Conservation (phyloP, 2,113 vertebrate species). For the Oenanthe melanoleuca region DNA sequence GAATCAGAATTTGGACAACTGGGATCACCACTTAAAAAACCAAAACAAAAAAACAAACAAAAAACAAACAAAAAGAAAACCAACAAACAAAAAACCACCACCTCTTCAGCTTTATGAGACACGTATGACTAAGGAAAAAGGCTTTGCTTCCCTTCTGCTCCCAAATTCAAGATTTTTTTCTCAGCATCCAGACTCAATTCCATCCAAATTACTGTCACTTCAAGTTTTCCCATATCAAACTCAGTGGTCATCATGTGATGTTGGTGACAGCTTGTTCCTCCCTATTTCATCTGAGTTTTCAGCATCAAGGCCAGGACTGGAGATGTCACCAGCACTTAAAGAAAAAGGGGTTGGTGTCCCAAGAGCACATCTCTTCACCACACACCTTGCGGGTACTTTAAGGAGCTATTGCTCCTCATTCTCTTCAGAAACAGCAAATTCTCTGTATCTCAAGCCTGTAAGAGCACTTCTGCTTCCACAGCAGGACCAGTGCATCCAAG, state of each 20-base stretch:
- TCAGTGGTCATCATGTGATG: rapidly evolving
- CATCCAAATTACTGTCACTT: background rate
- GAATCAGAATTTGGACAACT: background rate
- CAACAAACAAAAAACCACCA: background rate
- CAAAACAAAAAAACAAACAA: background rate
- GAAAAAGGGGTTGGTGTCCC: background rate
- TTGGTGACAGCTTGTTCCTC: background rate
- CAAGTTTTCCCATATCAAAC: background rate
- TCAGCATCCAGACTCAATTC: background rate
- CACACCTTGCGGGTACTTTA: background rate
- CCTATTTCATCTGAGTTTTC: background rate
- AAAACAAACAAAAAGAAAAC: background rate
- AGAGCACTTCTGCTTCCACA: background rate
- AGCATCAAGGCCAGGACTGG: background rate
- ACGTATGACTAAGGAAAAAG: background rate
- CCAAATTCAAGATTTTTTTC: background rate
- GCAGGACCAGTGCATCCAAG: background rate
- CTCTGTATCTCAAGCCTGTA: background rate
- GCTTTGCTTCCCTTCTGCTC: background rate
- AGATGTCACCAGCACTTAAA: background rate
- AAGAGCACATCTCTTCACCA: rapidly evolving
- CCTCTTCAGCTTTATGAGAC: background rate
- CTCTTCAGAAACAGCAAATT: background rate
- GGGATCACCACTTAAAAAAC: background rate
- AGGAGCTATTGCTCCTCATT: background rate